Evolutionary conservation across 2,888 invertebrate species (phyloP).

Genomic region (Chrysotoxum bicinctum): DNA sequence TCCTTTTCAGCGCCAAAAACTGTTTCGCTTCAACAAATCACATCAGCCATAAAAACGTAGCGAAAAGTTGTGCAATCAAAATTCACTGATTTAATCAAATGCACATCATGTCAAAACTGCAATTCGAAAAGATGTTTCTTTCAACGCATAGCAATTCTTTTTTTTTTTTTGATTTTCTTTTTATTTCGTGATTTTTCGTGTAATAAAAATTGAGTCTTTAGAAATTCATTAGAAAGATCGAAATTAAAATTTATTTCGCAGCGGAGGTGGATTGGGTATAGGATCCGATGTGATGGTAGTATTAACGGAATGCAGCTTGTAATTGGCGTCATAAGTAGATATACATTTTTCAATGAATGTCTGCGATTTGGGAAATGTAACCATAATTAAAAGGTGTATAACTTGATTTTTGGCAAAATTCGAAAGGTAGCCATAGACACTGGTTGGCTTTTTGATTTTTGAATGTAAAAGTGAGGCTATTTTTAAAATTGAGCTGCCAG

Average conservation of each 20-base stretch:
- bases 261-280: not conserved
- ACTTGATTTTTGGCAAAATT: constrained; percentile 36
- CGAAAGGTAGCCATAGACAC: not conserved
- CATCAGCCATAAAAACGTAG: not conserved
- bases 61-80: constrained; percentile 22
- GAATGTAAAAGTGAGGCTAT: not conserved
- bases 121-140: constrained; percentile 29
- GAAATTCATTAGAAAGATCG: constrained; percentile 5
- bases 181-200: not conserved
- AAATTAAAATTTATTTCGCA: constrained; percentile 10
- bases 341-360: constrained; percentile 7
- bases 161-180: not conserved
- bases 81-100: constrained; percentile 38
- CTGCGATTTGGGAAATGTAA: constrained; percentile 35
- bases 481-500: not conserved
- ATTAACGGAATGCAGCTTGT: constrained; percentile 38
- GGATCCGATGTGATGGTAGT: not conserved
- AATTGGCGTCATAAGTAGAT: constrained; percentile 42
- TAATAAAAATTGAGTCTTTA: constrained; percentile 16
- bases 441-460: not conserved
- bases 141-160: constrained; percentile 4
- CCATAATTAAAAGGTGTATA: constrained; percentile 47
- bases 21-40: constrained; percentile 26
- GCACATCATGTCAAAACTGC: constrained; percentile 33
- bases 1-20: constrained; percentile 32